phyloP scores from a whole-genome alignment of 2,888 invertebrate species.

The Anodontia alba region DNA sequence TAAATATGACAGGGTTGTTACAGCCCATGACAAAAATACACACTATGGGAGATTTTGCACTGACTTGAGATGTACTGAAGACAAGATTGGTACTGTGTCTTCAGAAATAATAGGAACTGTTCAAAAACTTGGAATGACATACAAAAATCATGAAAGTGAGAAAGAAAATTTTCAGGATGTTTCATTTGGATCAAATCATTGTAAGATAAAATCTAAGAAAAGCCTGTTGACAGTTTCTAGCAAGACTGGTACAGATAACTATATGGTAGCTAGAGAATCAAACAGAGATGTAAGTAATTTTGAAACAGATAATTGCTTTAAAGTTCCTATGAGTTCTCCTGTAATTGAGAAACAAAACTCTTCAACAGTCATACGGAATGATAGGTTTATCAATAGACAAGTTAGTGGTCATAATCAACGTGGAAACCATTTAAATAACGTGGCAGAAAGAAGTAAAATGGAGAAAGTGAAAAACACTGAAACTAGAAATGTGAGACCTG shows the following conservation, averaged over 20 bases:
- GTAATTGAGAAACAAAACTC: not conserved
- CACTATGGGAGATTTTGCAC: too few species aligned
- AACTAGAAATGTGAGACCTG: not conserved
- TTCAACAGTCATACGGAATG: not conserved
- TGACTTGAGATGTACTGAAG: too few species aligned
- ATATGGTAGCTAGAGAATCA: not conserved
- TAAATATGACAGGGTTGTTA: too few species aligned
- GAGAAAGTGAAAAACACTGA: not conserved
- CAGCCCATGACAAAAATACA: too few species aligned
- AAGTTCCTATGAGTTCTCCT: not conserved
- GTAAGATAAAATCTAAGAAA: not conserved
- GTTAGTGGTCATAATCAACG: too few species aligned
- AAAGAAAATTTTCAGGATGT: not conserved
- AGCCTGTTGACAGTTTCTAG: not conserved
- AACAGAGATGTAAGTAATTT: not conserved
- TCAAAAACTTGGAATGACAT: too few species aligned
- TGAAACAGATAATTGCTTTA: not conserved
- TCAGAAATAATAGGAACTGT: too few species aligned
- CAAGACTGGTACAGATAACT: not conserved
- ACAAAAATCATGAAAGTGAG: not conserved
- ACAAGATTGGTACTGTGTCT: too few species aligned
- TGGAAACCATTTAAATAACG: too few species aligned
- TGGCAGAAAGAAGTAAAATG: not conserved
- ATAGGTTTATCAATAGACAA: too few species aligned
- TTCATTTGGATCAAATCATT: not conserved